Evolutionary conservation across 2,888 invertebrate genomes (phyloP).

Genomic region (Vesta saturnalis): DNA sequence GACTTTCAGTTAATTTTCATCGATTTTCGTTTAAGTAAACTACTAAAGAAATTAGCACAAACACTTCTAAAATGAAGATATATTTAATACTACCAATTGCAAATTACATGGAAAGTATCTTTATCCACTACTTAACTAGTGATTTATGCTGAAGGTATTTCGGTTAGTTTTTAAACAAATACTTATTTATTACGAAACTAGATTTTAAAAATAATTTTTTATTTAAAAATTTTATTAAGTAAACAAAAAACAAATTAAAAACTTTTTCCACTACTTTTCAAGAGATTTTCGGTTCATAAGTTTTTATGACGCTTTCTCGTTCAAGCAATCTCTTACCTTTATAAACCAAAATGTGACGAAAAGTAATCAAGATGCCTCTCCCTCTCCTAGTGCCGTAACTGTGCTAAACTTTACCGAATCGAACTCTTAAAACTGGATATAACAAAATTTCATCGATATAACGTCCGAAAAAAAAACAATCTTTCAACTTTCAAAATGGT

Average conservation of each 20-base stretch:
- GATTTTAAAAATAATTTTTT: background rate
- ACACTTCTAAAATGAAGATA: background rate
- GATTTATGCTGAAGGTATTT: no score
- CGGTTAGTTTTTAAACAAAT: no score
- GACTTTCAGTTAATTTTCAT: background rate
- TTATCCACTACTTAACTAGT: background rate
- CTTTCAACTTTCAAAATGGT: conserved; percentile 8
- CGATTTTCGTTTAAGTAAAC: background rate
- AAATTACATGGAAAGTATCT: background rate
- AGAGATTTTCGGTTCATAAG: conserved; percentile 10
- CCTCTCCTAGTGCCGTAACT: conserved; percentile 23
- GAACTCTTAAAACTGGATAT: conserved; percentile 25
- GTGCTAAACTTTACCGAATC: conserved; percentile 24
- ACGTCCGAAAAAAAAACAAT: conserved; percentile 16
- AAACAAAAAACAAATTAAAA: conserved; percentile 7
- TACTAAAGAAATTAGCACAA: background rate
- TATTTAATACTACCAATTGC: background rate
- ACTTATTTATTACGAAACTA: background rate
- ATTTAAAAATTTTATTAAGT: background rate
- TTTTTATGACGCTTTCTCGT: conserved; percentile 23
- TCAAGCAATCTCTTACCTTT: conserved; percentile 14
- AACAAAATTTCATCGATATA: conserved; percentile 32
- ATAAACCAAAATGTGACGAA: conserved; percentile 34
- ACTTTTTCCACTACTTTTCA: background rate
- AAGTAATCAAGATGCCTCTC: conserved; percentile 29